A percentile compares a stretch with the other conserved stretches of the same genome.
phyloP scores from a whole-genome alignment of 2,797 vertebrate species.

The Lindbergichthys nudifrons region DNA sequence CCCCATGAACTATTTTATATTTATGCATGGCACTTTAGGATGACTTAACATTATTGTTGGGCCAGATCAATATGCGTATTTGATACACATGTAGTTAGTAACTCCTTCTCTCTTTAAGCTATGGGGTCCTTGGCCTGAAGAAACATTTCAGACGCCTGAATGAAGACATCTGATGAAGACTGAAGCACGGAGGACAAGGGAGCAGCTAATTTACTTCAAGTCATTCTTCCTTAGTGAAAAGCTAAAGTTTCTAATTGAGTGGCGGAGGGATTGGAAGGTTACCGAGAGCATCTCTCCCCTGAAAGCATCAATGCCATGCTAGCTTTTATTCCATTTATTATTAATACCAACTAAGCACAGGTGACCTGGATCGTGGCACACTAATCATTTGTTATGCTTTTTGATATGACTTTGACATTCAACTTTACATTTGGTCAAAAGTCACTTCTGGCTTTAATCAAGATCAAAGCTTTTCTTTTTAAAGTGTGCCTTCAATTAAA shows the following conservation, averaged over 20 bases:
- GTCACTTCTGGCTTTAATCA: constrained; percentile 44
- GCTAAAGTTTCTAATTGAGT: constrained; percentile 2
- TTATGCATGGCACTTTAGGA: too few relatives aligned
- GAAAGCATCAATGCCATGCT: constrained; percentile 5
- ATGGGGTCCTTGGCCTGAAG: too few relatives aligned
- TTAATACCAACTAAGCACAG: constrained; percentile 19
- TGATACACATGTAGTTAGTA: too few relatives aligned
- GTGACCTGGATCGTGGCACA: constrained; percentile 25
- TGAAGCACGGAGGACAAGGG: constrained; percentile 7
- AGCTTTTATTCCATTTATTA: constrained; percentile 39
- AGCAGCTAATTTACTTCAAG: constrained; percentile 27
- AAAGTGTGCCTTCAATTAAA: constrained; percentile 32
- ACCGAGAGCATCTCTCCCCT: neutral
- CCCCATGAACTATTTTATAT: too few relatives aligned
- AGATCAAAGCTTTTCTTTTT: constrained; percentile 51
- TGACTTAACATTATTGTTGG: too few relatives aligned
- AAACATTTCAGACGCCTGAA: neutral
- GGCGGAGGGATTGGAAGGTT: neutral
- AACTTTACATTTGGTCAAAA: constrained; percentile 73
- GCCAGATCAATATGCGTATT: too few relatives aligned
- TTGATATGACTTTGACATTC: constrained; percentile 64
- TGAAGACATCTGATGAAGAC: constrained; percentile 26
- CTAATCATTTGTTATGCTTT: constrained; percentile 47
- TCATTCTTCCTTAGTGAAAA: constrained; percentile 6
- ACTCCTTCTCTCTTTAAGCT: too few relatives aligned